phyloP scores from a whole-genome alignment of 2,888 invertebrate genomes.

The Automeris io region DNA sequence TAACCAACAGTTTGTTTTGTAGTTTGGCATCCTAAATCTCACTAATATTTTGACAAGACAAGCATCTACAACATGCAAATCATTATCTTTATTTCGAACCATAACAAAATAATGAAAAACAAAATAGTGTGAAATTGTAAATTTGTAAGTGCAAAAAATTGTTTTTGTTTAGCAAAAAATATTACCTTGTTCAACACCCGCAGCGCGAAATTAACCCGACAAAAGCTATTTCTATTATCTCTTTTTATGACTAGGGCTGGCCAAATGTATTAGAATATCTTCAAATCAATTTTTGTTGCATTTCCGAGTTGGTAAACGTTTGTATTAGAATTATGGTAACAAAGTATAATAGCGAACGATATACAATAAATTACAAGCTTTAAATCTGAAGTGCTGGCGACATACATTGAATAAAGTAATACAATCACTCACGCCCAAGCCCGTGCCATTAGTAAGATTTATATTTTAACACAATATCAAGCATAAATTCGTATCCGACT shows the following conservation, averaged over 20 bases:
- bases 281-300: neutral
- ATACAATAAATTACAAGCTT: conserved; percentile 28
- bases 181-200: conserved; percentile 1
- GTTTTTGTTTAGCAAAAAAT: conserved; percentile 9
- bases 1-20: too few relatives aligned
- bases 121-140: conserved; percentile 3
- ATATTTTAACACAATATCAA: conserved; percentile 50
- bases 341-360: neutral
- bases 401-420: conserved; percentile 42
- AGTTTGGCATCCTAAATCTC: too few relatives aligned
- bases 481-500: conserved; percentile 62
- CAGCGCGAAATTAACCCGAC: neutral
- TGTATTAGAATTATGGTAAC: conserved; percentile 1
- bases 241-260: neutral
- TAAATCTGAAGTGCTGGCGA: conserved; percentile 36
- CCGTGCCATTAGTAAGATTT: conserved; percentile 69
- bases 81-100: conserved; percentile 1
- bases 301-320: conserved; percentile 7
- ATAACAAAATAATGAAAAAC: neutral
- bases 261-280: neutral
- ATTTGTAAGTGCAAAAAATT: neutral
- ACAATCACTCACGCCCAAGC: conserved; percentile 57
- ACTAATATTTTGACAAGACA: too few relatives aligned
- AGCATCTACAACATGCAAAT: too few relatives aligned
- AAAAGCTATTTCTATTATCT: neutral